Percentiles rank a stretch among this genome's conserved stretches.
Conservation (phyloP, 2,888 invertebrate genomes). For the Macaria liturata region DNA sequence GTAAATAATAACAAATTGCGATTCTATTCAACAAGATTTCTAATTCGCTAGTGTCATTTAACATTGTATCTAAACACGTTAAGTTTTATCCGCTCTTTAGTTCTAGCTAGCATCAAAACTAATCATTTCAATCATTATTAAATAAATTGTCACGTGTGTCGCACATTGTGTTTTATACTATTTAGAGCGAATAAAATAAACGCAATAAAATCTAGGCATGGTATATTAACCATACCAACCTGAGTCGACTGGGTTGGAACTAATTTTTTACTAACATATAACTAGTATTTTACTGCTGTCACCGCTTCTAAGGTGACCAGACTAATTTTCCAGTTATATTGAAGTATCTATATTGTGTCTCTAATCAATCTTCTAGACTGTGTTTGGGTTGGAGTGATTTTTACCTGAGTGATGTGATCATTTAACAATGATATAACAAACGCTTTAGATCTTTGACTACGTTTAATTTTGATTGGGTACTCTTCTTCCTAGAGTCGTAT, state of each 20-base stretch:
- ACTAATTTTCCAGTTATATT: constrained; percentile 46
- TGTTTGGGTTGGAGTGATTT: no score
- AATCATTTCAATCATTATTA: background rate
- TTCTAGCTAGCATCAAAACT: background rate
- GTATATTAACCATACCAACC: constrained; percentile 59
- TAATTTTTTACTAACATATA: constrained; percentile 44
- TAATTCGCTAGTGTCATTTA: no score
- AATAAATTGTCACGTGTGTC: background rate
- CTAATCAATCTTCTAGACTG: constrained; percentile 1
- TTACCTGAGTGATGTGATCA: no score
- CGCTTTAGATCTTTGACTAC: background rate
- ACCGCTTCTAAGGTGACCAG: constrained; percentile 79
- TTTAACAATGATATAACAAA: no score
- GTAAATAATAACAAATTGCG: no score
- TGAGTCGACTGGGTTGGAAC: constrained; percentile 70
- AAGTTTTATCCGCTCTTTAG: constrained; percentile 26
- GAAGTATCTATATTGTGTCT: constrained; percentile 27
- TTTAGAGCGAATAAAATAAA: constrained; percentile 29
- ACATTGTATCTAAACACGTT: background rate
- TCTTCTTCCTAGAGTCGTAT: background rate
- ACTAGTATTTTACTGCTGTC: constrained; percentile 66
- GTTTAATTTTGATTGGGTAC: background rate
- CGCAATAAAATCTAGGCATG: constrained; percentile 59
- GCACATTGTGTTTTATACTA: constrained; percentile 8
- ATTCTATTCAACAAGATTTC: no score